phyloP scores from a whole-genome alignment of 2,797 vertebrate species.

The Syngnathus acus region DNA sequence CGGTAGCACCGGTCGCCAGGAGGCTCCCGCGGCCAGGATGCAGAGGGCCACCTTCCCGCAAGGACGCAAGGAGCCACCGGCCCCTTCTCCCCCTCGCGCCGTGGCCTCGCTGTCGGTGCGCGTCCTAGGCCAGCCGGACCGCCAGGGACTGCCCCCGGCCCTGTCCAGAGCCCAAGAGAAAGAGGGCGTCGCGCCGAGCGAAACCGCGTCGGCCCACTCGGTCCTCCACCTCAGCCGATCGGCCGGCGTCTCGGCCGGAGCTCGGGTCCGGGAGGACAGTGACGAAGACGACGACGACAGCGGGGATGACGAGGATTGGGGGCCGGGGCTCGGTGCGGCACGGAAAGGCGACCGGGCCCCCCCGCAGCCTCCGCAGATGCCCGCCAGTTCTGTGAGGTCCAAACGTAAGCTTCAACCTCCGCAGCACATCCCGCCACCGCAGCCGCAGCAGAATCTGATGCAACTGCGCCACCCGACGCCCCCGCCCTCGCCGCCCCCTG shows the following conservation, averaged over 20 bases:
- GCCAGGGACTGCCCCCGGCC: conserved; percentile 55
- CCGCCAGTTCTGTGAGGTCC: conserved; percentile 50
- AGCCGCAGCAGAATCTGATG: conserved; percentile 62
- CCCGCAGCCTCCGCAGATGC: conserved; percentile 40
- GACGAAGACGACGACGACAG: conserved; percentile 62
- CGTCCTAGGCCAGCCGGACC: conserved; percentile 66
- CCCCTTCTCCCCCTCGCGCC: conserved; percentile 65
- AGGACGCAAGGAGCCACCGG: conserved; percentile 60
- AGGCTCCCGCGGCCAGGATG: conserved; percentile 34
- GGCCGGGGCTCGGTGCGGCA: conserved; percentile 45
- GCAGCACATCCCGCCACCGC: conserved; percentile 71
- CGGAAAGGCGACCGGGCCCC: conserved; percentile 41
- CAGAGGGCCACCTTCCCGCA: conserved; percentile 42
- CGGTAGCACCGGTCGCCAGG: conserved; percentile 29
- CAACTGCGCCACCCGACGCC: conserved; percentile 69
- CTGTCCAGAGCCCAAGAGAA: conserved; percentile 62
- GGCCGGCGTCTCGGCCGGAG: conserved; percentile 41
- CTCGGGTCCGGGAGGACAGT: conserved; percentile 51
- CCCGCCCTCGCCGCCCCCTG: conserved; percentile 73
- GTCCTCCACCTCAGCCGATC: conserved; percentile 64
- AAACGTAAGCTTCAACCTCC: conserved; percentile 73
- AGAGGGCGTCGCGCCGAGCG: conserved; percentile 58
- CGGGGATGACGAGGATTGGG: conserved; percentile 62
- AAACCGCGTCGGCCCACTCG: conserved; percentile 59
- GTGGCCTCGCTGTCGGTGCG: conserved; percentile 75